Evolutionary conservation across 2,888 invertebrate genomes (phyloP).

Genomic region (Meteorus cinctellus): DNA sequence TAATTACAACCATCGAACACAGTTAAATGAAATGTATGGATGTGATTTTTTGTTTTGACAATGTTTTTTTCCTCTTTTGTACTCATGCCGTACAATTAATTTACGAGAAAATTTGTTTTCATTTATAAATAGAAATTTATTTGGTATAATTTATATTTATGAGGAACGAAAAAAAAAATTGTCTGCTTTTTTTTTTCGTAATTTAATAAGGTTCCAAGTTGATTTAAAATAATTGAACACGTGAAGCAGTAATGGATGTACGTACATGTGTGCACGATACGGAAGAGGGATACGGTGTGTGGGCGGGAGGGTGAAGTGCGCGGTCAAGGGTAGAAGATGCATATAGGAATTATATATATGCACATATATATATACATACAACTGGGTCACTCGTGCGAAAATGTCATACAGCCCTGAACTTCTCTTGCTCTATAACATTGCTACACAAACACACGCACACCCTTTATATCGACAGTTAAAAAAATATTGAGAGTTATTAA

Average conservation of each 20-base stretch:
- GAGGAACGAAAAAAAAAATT: conserved; percentile 9
- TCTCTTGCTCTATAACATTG: background rate
- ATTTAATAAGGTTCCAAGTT: background rate
- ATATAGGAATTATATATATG: background rate
- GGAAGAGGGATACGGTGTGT: conserved; percentile 18
- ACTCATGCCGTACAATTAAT: background rate
- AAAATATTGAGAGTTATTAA: background rate
- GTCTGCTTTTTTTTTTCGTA: background rate
- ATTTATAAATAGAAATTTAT: background rate
- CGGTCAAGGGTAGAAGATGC: conserved; percentile 44
- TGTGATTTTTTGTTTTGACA: background rate
- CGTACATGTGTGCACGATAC: background rate
- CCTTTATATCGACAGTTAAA: background rate
- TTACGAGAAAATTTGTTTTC: background rate
- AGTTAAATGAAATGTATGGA: background rate
- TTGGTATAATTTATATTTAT: background rate
- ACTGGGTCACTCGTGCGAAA: conserved; percentile 39
- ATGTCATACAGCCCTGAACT: conserved; percentile 38
- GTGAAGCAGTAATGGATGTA: background rate
- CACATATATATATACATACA: background rate
- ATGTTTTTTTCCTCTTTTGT: background rate
- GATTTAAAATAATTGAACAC: conserved; percentile 13
- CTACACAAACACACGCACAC: conserved; percentile 18
- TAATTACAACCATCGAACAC: background rate
- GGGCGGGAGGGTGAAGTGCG: conserved; percentile 39